Base-by-base conservation (phyloP, 2,113 vertebrate species). In the Bothrops jararaca region DNA sequence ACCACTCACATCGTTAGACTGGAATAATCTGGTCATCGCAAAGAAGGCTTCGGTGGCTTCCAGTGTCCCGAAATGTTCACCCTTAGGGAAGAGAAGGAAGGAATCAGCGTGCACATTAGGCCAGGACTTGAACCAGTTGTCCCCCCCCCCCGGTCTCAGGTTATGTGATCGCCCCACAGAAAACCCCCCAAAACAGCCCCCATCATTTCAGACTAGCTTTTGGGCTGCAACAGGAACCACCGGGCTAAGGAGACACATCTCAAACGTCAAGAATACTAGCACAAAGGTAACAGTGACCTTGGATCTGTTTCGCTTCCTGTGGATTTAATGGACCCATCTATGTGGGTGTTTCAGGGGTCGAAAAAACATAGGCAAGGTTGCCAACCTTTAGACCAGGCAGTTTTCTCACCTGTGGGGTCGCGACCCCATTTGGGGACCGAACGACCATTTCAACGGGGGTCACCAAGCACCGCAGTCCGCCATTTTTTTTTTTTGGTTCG, bases 21-120 rank as follows among this genome's bases (percentile, higher is more conserved):
- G 99, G 95, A 99, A 99, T 92, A 99, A 98, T 26, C 99, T 98
- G 85, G 99, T 99, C 99, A 99, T 99, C 0, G 99, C 99, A 96
- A 99, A 99, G 95, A 99, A 99, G 39, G 99, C 99, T 96, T 99
- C 99, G 0, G 99, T 99, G 87, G 99, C 99, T 97, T 99, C 99
- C 0, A 97, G 98, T 93, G 99, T 99, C 97, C 99, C 99, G 39
- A 99, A 99, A 94, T 99, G 98, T 88, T 99, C 99, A 74, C 99
- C 99, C 99, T 99, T 99, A 80, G 22, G 91, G 89, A 94, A 0
- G 26, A 92, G 23, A 93, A 12, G 91, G 42, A 4, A 45, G 23
- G 4, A 92, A 94, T 2, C 22, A 85, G 45, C 4, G 24, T 6
- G 1, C 1, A 1, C 0, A 0, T 64, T 88, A 52, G 80, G 93